Percentiles rank a stretch among this genome's conserved stretches.
These are phyloP conservation scores for Caradrina kadenii DNA, from an alignment of 2,888 invertebrate species.

Conservation along the genomic window DNA sequence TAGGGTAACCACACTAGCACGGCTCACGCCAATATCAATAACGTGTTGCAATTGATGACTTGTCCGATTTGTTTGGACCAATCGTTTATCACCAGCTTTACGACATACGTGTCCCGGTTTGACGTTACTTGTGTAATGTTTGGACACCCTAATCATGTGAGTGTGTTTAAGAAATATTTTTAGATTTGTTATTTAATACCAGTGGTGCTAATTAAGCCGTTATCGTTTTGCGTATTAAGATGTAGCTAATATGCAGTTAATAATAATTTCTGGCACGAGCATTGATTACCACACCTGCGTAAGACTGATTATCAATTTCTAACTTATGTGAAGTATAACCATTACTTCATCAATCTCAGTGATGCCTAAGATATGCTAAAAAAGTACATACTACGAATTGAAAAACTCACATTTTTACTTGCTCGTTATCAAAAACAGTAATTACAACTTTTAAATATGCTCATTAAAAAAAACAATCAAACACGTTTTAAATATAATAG, in stretches of 20 bases:
- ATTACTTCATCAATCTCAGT: too few species aligned
- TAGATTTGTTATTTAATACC: background rate
- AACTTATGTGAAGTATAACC: too few species aligned
- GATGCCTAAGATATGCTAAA: too few species aligned
- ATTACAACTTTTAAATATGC: too few species aligned
- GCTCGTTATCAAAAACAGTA: too few species aligned
- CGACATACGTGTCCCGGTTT: conserved; percentile 77
- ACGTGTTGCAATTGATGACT: conserved; percentile 86
- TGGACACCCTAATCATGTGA: conserved; percentile 62
- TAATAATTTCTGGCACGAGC: background rate
- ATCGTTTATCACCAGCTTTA: conserved; percentile 86
- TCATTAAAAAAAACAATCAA: too few species aligned
- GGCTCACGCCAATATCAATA: conserved; percentile 86
- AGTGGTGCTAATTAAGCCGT: background rate
- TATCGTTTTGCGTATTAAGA: background rate
- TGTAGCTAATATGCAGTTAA: background rate
- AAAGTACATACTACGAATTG: too few species aligned
- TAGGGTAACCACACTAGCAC: conserved; percentile 61
- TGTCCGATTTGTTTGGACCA: conserved; percentile 86
- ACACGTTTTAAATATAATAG: too few species aligned
- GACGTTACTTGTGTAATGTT: conserved; percentile 64
- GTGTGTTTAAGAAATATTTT: conserved; percentile 21
- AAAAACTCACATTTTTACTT: too few species aligned
- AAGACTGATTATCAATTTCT: too few species aligned
- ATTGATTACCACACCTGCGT: too few species aligned